Base-by-base conservation (phyloP, 1,140 invertebrate genomes). In the Pachypeltis micranthus region DNA sequence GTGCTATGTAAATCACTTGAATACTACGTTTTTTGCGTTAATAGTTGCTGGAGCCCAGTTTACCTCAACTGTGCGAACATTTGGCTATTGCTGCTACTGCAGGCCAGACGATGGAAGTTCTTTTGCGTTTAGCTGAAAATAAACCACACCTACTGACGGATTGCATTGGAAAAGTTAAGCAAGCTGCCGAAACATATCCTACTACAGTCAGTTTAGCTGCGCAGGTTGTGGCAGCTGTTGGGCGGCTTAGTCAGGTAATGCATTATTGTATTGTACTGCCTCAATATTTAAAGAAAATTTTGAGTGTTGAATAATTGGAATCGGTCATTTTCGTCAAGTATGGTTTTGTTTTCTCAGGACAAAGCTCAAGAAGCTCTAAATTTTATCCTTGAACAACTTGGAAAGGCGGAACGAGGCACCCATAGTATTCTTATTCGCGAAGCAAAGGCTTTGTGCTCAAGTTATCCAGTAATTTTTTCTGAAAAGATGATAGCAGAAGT, bases 51-150 rank as follows among this genome's bases (percentile, higher is more conserved):
- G 85, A 88, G 74, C 82, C 85, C 0, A 86, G 85, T 70, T 78
- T 93, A 25, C 81, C 85, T 1, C 85, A 90, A 71, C 75, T 93
- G 44, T 81, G 85, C 67, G 83, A 86, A n/a, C 88, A 87, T 70
- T 70, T 88, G 10, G 77, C 76, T 23, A 77, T 77, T 63, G 74
- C 77, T 14, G 73, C 76, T 26, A 82, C 82, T 3, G 80, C 80
- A 19, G 67, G 77, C 25, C 73, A 82, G 51, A 84, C 86, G 16
- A 77, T 91, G 65, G 85, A 89, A 76, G 87, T 93, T 27, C 83
- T 93, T 70, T 75, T 87, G 1, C 82, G 86, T 69, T 79, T 93
- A 75, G 83, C 87, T 4, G 78, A 83, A 68, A 81, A 81, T 54
- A 79, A 81, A 44, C 83, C 86, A 0, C 74, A 80, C 39, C 72